phyloP scores from a whole-genome alignment of 1,140 invertebrate species.

The Drosophila setifemur region DNA sequence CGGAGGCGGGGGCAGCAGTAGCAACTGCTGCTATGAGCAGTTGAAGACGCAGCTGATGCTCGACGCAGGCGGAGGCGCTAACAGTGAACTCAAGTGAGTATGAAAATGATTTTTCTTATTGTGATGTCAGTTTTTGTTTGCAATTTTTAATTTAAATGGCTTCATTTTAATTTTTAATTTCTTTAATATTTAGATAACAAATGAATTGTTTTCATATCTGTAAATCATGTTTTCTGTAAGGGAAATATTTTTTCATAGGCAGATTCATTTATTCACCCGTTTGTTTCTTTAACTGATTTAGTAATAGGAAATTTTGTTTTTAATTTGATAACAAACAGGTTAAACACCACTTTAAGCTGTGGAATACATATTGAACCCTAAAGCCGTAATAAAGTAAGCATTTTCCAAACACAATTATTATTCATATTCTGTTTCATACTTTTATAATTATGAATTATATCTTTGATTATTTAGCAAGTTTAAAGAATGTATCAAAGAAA shows the following conservation, averaged over 20 bases:
- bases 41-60: constrained; percentile 82
- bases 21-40: constrained; percentile 74
- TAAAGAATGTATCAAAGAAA: not conserved
- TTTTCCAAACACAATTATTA: too few species aligned
- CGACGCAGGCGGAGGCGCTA: constrained; percentile 73
- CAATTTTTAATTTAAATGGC: too few species aligned
- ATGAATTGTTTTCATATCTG: too few species aligned
- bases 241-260: too few species aligned
- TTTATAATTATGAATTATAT: too few species aligned
- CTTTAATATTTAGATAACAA: too few species aligned
- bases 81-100: constrained; percentile 72
- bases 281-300: not conserved
- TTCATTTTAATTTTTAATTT: too few species aligned
- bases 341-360: constrained; percentile 14
- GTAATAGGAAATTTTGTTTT: constrained; percentile 6
- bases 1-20: constrained; percentile 33
- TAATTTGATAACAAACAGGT: constrained; percentile 31
- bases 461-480: too few species aligned
- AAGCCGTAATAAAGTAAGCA: constrained; percentile 10
- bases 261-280: not conserved
- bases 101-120: too few species aligned
- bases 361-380: constrained; percentile 61
- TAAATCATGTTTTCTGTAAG: too few species aligned
- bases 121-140: too few species aligned
- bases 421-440: too few species aligned